Evolutionary conservation across 1,140 invertebrate genomes (phyloP).

Genomic region (Ips typographus): DNA sequence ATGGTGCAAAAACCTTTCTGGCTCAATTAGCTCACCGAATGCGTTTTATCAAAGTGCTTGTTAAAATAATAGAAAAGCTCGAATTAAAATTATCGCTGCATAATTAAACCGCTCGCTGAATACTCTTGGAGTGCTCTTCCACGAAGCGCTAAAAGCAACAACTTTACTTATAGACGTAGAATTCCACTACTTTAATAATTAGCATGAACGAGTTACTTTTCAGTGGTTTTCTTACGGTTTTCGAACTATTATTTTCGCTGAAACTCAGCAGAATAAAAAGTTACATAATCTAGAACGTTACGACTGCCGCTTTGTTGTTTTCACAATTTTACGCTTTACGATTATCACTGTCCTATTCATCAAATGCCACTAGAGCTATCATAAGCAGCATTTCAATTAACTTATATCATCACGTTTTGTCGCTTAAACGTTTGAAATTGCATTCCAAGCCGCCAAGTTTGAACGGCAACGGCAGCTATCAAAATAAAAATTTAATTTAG

Average conservation of each 20-base stretch:
- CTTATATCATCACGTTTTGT: slow-evolving; percentile 1
- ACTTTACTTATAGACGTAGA: not conserved
- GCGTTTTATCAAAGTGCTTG: slow-evolving; percentile 3
- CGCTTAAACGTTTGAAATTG: slow-evolving; percentile 3
- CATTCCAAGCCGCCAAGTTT: not conserved
- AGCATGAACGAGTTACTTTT: not conserved
- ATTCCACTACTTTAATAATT: not conserved
- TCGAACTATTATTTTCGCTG: not conserved
- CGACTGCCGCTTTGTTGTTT: too few relatives aligned
- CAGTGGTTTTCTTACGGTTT: not conserved
- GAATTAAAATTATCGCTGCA: slow-evolving; percentile 6
- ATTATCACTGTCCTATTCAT: too few relatives aligned
- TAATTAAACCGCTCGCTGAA: slow-evolving; percentile 3
- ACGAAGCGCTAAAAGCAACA: slow-evolving; percentile 4
- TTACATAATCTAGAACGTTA: too few relatives aligned
- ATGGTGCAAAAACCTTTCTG: slow-evolving; percentile 1
- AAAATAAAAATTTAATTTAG: slow-evolving; percentile 8
- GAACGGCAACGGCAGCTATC: not conserved
- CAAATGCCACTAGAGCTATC: not conserved
- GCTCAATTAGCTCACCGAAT: not conserved
- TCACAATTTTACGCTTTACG: too few relatives aligned
- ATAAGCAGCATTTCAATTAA: not conserved
- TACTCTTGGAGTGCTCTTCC: not conserved
- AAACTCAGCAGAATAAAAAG: too few relatives aligned
- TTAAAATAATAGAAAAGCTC: slow-evolving; percentile 3